Evolutionary conservation across 2,113 vertebrate species (phyloP).

Genomic region (Cavia porcellus): DNA sequence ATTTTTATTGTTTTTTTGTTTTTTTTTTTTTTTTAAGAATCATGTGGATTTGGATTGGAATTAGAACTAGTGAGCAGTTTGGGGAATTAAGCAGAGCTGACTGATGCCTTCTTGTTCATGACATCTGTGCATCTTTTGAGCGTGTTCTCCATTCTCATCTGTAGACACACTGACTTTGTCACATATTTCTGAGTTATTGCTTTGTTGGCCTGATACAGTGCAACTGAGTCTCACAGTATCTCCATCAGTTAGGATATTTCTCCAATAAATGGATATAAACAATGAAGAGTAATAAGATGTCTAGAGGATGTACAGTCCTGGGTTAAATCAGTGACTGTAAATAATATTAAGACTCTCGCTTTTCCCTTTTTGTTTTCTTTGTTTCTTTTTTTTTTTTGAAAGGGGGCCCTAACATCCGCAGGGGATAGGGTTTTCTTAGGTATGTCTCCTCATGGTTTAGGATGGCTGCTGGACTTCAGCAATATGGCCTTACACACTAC

Average conservation of each 20-base stretch:
- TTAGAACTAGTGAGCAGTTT: not conserved
- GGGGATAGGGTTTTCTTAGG: not conserved
- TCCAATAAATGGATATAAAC: not conserved
- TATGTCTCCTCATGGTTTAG: not conserved
- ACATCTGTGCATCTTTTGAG: rapidly evolving
- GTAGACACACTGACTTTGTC: not conserved
- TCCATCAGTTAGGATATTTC: not conserved
- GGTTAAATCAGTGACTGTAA: not conserved
- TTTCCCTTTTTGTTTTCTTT: not conserved
- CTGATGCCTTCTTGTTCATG: not conserved
- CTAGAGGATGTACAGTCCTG: not conserved
- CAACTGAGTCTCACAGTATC: not conserved
- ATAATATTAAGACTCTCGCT: not conserved
- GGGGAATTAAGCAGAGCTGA: not conserved
- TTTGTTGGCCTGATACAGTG: not conserved
- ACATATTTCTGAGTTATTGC: not conserved
- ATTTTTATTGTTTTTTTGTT: not conserved
- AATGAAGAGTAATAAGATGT: not conserved
- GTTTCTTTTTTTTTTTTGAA: not conserved
- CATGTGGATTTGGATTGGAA: not conserved
- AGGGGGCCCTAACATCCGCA: not conserved
- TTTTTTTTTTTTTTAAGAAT: not conserved
- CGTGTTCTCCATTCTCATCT: not conserved
- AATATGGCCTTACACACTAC: not conserved
- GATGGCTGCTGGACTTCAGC: not conserved